Conservation (phyloP, 2,888 invertebrate species). For the Lissonota sp. region DNA sequence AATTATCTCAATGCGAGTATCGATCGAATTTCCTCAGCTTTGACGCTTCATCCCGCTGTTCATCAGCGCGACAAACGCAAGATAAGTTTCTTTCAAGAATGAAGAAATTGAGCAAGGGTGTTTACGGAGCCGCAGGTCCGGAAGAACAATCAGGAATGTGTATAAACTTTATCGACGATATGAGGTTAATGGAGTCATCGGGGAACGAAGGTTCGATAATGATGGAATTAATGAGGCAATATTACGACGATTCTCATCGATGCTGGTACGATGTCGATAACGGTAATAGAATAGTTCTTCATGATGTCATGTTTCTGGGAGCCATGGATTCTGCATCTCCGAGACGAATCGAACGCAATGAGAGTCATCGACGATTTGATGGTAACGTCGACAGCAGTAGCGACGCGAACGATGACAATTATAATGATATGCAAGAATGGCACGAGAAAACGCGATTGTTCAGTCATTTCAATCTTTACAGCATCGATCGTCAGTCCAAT, state of each 20-base stretch:
- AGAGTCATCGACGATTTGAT: not conserved
- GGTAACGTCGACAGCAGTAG: not conserved
- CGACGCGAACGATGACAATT: too few species aligned
- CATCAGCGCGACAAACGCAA: conserved; percentile 83
- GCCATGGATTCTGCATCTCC: conserved; percentile 80
- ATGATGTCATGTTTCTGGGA: conserved; percentile 85
- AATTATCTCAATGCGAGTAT: conserved; percentile 6
- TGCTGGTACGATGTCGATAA: conserved; percentile 85
- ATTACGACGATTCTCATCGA: conserved; percentile 85
- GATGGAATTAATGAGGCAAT: conserved; percentile 87
- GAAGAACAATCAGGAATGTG: conserved; percentile 81
- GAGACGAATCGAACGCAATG: not conserved
- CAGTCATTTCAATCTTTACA: conserved; percentile 87
- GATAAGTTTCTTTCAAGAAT: conserved; percentile 84
- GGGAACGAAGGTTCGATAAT: conserved; percentile 82
- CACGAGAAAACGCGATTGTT: conserved; percentile 85
- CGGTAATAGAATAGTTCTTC: conserved; percentile 84
- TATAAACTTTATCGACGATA: conserved; percentile 88
- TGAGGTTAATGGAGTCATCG: conserved; percentile 85
- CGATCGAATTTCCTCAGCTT: conserved; percentile 86
- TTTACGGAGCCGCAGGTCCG: conserved; percentile 84
- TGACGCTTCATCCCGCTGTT: conserved; percentile 63
- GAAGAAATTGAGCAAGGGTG: conserved; percentile 84
- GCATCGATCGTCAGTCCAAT: conserved; percentile 86
- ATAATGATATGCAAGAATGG: not conserved